Conservation (phyloP, 2,113 vertebrate genomes). For the Campylomormyrus tamandua region DNA sequence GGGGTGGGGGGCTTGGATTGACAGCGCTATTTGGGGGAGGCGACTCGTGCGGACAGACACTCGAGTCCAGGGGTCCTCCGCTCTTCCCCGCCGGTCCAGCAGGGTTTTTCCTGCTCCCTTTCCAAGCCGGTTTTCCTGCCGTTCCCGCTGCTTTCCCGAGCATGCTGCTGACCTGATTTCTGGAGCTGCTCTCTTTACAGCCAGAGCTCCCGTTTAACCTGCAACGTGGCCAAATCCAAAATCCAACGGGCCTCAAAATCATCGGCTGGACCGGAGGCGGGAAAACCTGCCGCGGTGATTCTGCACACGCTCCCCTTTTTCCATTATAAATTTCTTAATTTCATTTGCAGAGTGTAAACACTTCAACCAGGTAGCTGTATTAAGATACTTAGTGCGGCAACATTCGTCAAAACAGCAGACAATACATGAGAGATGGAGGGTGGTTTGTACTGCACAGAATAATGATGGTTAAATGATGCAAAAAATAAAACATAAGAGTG, state of each 20-base stretch:
- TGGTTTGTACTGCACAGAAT: neutral
- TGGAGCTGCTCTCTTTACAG: conserved; percentile 23
- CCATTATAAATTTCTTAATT: neutral
- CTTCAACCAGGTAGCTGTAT: neutral
- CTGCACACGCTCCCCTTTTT: neutral
- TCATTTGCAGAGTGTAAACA: neutral
- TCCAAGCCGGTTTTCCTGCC: neutral
- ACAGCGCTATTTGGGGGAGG: neutral
- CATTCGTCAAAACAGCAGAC: neutral
- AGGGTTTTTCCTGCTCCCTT: neutral
- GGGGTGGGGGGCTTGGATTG: neutral
- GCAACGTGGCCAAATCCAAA: conserved; percentile 5
- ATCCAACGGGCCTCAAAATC: conserved; percentile 16
- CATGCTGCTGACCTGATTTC: conserved; percentile 35
- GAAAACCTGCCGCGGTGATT: neutral
- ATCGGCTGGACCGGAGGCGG: neutral
- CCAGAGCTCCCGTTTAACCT: conserved; percentile 30
- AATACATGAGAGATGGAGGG: neutral
- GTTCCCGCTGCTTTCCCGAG: neutral
- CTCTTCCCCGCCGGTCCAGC: neutral
- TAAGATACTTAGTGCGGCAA: neutral
- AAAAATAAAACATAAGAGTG: neutral
- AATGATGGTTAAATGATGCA: neutral
- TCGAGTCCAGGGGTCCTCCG: neutral
- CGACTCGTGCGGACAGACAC: neutral